These are phyloP conservation scores for Notechis scutatus DNA, from an alignment of 2,113 vertebrate genomes.

Conservation along the genomic window DNA sequence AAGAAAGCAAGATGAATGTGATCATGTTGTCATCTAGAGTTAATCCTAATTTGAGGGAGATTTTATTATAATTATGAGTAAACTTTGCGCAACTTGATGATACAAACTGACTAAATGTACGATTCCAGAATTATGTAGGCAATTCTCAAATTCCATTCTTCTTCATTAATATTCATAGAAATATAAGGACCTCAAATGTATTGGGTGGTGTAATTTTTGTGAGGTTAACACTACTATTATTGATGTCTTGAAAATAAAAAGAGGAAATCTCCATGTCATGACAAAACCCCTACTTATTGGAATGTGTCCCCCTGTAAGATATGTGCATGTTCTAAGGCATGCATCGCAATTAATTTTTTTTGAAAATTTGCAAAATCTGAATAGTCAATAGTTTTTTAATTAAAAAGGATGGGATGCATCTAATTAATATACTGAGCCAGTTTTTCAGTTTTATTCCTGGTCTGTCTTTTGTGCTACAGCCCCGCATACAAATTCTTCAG, in stretches of 20 bases:
- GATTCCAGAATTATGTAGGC: background rate
- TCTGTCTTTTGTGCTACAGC: background rate
- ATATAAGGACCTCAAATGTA: background rate
- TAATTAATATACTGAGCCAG: background rate
- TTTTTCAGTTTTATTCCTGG: background rate
- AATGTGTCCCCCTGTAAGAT: background rate
- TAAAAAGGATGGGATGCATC: background rate
- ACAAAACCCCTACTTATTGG: background rate
- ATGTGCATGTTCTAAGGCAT: background rate
- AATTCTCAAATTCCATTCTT: background rate
- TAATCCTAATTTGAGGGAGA: background rate
- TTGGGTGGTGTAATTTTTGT: background rate
- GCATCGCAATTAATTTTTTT: background rate
- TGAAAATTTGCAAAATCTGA: background rate
- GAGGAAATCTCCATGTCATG: background rate
- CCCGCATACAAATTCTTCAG: no score
- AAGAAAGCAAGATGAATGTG: background rate
- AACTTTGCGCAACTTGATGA: background rate
- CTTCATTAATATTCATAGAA: background rate
- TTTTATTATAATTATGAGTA: constrained; percentile 15
- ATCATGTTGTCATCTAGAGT: background rate
- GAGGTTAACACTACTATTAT: background rate
- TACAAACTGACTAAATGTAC: background rate
- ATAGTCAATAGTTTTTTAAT: background rate
- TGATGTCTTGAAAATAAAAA: background rate